Evolutionary conservation across 2,113 vertebrate species (phyloP).

Genomic region (Theristicus caerulescens): DNA sequence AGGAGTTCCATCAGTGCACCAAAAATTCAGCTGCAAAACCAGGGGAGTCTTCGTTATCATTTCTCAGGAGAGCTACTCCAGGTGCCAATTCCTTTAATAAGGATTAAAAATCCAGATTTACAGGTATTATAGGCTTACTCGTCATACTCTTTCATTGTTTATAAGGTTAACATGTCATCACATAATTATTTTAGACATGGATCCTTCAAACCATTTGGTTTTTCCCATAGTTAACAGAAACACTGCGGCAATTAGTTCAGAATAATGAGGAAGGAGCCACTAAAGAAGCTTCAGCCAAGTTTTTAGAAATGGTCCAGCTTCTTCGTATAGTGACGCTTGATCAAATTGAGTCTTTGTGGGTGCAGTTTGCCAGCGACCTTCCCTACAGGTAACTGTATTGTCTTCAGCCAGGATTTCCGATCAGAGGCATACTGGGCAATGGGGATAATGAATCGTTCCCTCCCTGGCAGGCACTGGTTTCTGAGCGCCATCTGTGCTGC

Average conservation of each 20-base stretch:
- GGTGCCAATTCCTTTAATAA: conserved; percentile 77
- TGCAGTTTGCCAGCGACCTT: conserved; percentile 32
- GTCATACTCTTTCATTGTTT: not conserved
- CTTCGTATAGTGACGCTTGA: conserved; percentile 67
- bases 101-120: conserved; percentile 62
- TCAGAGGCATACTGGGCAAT: not conserved
- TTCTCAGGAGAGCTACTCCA: conserved; percentile 64
- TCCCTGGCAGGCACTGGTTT: conserved; percentile 77
- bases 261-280: conserved; percentile 64
- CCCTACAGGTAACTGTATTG: conserved; percentile 21
- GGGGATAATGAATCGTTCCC: not conserved
- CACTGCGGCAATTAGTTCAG: conserved; percentile 73
- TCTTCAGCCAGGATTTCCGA: not conserved
- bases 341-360: conserved; percentile 76
- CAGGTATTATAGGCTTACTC: conserved; percentile 68
- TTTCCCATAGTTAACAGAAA: conserved; percentile 71
- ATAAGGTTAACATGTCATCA: not conserved
- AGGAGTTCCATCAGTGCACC: conserved; percentile 6
- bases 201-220: not conserved
- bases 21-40: conserved; percentile 62
- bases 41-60: conserved; percentile 75
- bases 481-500: conserved; percentile 75
- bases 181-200: not conserved
- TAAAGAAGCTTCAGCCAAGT: conserved; percentile 66
- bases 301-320: conserved; percentile 78